Percentiles rank a stretch among this genome's conserved stretches.
Evolutionary conservation across 2,888 invertebrate species (phyloP).

Genomic region (Torymus texanus): DNA sequence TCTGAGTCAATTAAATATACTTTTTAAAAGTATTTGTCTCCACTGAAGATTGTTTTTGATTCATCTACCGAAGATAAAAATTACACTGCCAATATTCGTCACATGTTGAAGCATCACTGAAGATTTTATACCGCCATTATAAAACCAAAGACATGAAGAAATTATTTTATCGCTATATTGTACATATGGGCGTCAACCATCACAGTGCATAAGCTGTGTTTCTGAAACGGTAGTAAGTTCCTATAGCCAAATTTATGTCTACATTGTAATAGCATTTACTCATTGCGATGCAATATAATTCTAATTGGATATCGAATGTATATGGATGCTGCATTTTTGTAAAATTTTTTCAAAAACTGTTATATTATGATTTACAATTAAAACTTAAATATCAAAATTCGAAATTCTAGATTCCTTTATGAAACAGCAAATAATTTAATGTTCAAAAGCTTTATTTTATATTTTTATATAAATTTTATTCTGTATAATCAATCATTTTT

Average conservation of each 20-base stretch:
- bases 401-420: too few relatives aligned
- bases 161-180: neutral
- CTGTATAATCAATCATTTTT: too few relatives aligned
- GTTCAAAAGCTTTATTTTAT: too few relatives aligned
- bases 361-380: too few relatives aligned
- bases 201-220: constrained; percentile 38
- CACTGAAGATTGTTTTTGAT: constrained; percentile 36
- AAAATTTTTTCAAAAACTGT: too few relatives aligned
- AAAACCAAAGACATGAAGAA: constrained; percentile 3
- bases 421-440: too few relatives aligned
- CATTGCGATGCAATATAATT: neutral
- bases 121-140: constrained; percentile 17
- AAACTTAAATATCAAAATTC: too few relatives aligned
- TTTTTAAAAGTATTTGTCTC: neutral
- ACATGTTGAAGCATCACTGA: constrained; percentile 28
- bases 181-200: constrained; percentile 33
- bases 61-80: constrained; percentile 43
- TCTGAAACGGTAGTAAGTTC: constrained; percentile 53
- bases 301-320: neutral
- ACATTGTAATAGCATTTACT: constrained; percentile 26
- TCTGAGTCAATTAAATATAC: neutral
- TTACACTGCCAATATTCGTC: neutral
- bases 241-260: constrained; percentile 30
- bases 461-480: too few relatives aligned
- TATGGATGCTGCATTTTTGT: too few relatives aligned